Conservation (phyloP, 2,797 vertebrate genomes). For the Capromys pilorides region DNA sequence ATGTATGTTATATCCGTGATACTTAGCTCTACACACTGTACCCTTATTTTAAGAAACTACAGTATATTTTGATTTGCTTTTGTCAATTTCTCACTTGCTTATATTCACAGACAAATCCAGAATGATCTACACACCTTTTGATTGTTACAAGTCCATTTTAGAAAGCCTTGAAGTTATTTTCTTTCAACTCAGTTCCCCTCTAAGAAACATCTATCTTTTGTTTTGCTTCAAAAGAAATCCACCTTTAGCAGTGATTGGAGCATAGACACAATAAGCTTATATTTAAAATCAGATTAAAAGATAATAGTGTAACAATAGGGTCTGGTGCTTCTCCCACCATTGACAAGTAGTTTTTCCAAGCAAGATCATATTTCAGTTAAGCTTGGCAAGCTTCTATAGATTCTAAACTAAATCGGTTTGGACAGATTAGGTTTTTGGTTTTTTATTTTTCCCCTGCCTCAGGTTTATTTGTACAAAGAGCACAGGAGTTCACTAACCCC, state of each 20-base stretch:
- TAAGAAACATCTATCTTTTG: constrained; percentile 10
- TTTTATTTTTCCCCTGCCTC: no score
- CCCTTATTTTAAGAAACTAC: constrained; percentile 3
- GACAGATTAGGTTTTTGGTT: no score
- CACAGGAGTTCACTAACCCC: no score
- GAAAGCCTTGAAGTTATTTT: constrained; percentile 55
- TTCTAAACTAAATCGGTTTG: constrained; percentile 48
- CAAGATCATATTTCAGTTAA: not conserved
- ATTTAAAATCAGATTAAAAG: constrained; percentile 32
- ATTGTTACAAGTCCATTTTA: not conserved
- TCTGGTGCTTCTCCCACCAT: not conserved
- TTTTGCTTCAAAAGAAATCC: constrained; percentile 42
- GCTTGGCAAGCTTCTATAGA: not conserved
- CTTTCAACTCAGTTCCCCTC: not conserved
- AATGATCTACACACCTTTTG: not conserved
- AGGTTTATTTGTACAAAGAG: no score
- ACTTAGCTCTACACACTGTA: not conserved
- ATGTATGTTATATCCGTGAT: not conserved
- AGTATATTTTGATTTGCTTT: constrained; percentile 26
- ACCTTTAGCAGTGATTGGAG: constrained; percentile 29
- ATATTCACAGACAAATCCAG: not conserved
- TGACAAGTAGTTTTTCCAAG: not conserved
- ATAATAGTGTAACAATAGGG: not conserved
- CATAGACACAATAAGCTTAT: not conserved
- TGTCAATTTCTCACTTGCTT: constrained; percentile 2